phyloP scores from a whole-genome alignment of 2,888 invertebrate species.

The Dryococelus australis region DNA sequence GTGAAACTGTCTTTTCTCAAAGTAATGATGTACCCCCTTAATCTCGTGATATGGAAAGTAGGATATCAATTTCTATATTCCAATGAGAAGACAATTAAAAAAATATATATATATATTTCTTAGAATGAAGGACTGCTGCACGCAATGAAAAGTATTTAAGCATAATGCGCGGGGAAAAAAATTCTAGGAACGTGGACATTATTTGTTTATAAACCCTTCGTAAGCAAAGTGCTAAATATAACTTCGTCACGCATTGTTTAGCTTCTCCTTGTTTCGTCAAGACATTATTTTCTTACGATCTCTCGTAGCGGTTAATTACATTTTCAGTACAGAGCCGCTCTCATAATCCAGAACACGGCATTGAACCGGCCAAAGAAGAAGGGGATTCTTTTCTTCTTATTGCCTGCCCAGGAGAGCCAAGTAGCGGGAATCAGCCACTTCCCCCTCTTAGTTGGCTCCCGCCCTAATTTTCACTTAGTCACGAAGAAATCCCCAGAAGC shows the following conservation, averaged over 20 bases:
- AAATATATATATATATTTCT: too few relatives aligned
- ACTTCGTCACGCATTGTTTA: neutral
- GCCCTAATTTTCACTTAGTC: slow-evolving; percentile 16
- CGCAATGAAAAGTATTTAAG: too few relatives aligned
- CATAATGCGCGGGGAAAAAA: too few relatives aligned
- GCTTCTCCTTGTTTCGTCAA: neutral
- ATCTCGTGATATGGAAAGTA: too few relatives aligned
- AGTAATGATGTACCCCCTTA: too few relatives aligned
- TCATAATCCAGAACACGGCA: neutral
- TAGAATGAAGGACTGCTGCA: too few relatives aligned
- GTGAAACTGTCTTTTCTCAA: too few relatives aligned
- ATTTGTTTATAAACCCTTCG: too few relatives aligned
- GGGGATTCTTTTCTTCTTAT: neutral
- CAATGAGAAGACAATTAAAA: too few relatives aligned
- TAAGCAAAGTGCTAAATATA: neutral
- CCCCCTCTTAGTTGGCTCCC: neutral
- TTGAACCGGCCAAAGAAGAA: neutral
- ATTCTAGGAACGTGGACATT: too few relatives aligned
- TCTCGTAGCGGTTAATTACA: neutral
- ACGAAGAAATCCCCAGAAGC: neutral
- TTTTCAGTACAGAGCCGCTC: neutral
- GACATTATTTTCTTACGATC: neutral
- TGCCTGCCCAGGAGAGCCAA: neutral
- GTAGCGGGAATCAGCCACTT: slow-evolving; percentile 7
- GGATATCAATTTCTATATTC: too few relatives aligned